Percentiles rank a stretch among this genome's conserved stretches.
Conservation (phyloP, 2,888 invertebrate species). For the Pardosa pseudoannulata region DNA sequence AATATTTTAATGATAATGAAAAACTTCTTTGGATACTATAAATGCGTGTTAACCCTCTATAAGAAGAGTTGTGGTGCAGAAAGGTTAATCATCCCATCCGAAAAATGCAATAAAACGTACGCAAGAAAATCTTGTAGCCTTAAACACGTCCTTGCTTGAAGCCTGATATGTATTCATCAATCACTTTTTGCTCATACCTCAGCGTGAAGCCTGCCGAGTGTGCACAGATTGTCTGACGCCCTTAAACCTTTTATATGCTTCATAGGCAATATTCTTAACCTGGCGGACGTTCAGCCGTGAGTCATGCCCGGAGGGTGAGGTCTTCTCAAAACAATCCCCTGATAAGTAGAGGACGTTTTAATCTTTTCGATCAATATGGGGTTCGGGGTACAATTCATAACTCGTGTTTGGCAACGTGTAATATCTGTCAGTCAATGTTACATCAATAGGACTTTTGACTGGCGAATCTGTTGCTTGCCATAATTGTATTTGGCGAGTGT, state of each 20-base stretch:
- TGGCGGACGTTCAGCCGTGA: background rate
- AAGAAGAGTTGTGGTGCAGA: too few relatives aligned
- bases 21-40: too few relatives aligned
- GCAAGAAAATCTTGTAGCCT: too few relatives aligned
- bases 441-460: slow-evolving; percentile 14
- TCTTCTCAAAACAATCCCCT: slow-evolving; percentile 47
- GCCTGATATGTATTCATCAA: background rate
- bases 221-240: background rate
- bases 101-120: too few relatives aligned
- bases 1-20: too few relatives aligned
- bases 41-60: too few relatives aligned
- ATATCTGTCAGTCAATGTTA: slow-evolving; percentile 65
- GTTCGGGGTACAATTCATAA: slow-evolving; percentile 54
- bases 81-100: too few relatives aligned
- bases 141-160: too few relatives aligned
- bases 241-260: background rate
- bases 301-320: slow-evolving; percentile 9
- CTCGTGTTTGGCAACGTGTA: slow-evolving; percentile 62
- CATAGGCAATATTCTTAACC: slow-evolving; percentile 23
- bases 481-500: background rate
- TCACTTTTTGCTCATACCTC: background rate
- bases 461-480: slow-evolving; percentile 14
- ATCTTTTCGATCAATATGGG: slow-evolving; percentile 66
- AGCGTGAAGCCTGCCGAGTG: too few relatives aligned
- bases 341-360: slow-evolving; percentile 45